A percentile compares a stretch with the other conserved stretches of the same genome.
phyloP scores from a whole-genome alignment of 1,140 invertebrate species.

The Trachymyrmex septentrionalis region DNA sequence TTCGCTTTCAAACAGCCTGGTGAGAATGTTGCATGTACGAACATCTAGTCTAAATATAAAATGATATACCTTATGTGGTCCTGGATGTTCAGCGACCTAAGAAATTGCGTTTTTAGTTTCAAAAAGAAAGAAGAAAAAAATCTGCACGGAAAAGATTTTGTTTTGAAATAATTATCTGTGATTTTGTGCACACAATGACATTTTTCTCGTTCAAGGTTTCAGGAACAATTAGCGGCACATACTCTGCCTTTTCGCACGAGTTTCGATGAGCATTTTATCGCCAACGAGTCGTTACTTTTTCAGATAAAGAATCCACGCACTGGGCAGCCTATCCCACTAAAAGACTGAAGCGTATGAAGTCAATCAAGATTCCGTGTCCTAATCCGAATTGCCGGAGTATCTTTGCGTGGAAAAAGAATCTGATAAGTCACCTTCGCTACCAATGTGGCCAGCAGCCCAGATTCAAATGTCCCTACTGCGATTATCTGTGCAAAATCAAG shows the following conservation, averaged over 20 bases:
- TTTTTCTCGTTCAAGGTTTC: background rate
- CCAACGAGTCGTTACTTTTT: constrained; percentile 65
- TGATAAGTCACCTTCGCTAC: constrained; percentile 86
- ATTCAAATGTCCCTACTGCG: constrained; percentile 86
- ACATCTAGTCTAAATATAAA: too few relatives aligned
- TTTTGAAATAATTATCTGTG: background rate
- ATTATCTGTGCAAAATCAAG: constrained; percentile 73
- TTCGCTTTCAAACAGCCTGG: background rate
- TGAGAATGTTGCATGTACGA: background rate
- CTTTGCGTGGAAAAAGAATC: constrained; percentile 74
- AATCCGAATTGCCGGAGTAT: constrained; percentile 78
- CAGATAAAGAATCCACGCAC: constrained; percentile 20
- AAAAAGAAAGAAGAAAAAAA: background rate
- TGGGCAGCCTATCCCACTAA: background rate
- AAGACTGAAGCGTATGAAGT: background rate
- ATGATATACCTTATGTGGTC: background rate
- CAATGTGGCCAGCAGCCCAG: constrained; percentile 87
- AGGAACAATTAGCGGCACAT: background rate
- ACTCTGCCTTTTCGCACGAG: background rate
- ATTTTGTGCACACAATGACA: background rate
- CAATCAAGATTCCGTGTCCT: constrained; percentile 75
- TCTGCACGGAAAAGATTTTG: too few relatives aligned
- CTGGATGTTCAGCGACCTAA: background rate
- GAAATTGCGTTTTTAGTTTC: background rate
- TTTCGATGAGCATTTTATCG: constrained; percentile 22